These are phyloP conservation scores for Enteromius radiatus DNA, from an alignment of 2,797 vertebrate species.

Conservation along the genomic window DNA sequence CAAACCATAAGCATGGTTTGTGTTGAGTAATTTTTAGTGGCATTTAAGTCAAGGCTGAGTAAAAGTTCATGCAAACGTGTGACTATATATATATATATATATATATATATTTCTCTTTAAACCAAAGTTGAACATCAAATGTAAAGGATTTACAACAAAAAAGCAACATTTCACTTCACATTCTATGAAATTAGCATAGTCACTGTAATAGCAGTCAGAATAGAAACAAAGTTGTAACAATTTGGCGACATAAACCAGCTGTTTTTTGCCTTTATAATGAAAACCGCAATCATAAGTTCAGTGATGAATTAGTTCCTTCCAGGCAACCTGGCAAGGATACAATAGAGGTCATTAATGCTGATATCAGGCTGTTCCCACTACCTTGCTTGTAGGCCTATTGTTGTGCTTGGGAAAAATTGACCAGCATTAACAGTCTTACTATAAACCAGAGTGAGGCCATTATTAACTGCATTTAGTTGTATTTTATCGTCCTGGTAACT, in stretches of 20 bases:
- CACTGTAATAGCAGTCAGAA: background rate
- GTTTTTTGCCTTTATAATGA: constrained; percentile 10
- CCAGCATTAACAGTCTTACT: background rate
- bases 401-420: constrained; percentile 1
- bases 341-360: constrained; percentile 62
- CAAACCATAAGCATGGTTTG: background rate
- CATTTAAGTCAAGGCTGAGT: background rate
- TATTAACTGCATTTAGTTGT: background rate
- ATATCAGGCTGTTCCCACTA: constrained; percentile 45
- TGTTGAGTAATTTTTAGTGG: background rate
- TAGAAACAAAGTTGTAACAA: background rate
- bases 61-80: background rate
- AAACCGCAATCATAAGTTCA: constrained; percentile 58
- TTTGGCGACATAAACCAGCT: background rate
- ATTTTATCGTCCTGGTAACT: background rate
- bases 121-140: background rate
- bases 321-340: constrained; percentile 64
- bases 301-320: constrained; percentile 78
- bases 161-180: background rate
- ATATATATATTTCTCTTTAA: no score
- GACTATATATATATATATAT: no score
- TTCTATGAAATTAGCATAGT: background rate
- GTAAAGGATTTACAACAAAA: background rate
- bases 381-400: constrained; percentile 3
- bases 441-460: background rate